A percentile compares a stretch with the other conserved stretches of the same genome.
Evolutionary conservation across 2,113 vertebrate genomes (phyloP).

Genomic region (Callocephalon fimbriatum): DNA sequence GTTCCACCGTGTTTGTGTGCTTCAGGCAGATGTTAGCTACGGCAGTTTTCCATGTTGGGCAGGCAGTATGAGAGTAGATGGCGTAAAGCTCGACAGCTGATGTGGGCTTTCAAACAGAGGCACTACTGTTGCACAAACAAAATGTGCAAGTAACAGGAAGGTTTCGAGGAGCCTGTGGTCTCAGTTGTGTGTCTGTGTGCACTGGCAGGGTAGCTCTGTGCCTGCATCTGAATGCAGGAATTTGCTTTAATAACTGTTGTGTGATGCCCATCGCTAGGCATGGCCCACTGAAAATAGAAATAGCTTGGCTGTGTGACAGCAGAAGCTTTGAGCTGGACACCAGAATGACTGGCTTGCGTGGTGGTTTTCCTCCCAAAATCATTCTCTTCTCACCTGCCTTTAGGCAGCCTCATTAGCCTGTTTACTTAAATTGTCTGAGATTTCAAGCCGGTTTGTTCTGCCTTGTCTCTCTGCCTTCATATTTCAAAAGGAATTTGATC

Average conservation of each 20-base stretch:
- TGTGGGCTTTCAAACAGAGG: background rate
- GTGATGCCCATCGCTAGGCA: constrained; percentile 34
- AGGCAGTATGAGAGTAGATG: background rate
- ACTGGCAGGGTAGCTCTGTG: background rate
- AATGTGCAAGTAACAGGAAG: background rate
- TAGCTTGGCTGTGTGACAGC: constrained; percentile 29
- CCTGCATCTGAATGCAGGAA: constrained; percentile 15
- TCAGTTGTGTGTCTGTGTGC: background rate
- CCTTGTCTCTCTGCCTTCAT: constrained; percentile 27
- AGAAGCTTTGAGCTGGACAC: constrained; percentile 10
- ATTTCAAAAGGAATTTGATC: constrained; percentile 51
- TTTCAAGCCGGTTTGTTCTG: constrained; percentile 30
- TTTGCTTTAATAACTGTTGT: constrained; percentile 39
- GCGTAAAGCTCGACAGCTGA: background rate
- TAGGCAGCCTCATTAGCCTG: constrained; percentile 2
- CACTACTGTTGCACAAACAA: background rate
- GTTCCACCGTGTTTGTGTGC: constrained; percentile 18
- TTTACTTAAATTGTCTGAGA: constrained; percentile 7
- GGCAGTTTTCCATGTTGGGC: background rate
- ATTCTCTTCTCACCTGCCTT: background rate
- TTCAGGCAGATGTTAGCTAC: constrained; percentile 38
- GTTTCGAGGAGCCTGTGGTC: background rate
- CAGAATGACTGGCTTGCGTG: background rate
- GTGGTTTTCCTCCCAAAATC: background rate
- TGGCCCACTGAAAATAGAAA: constrained; percentile 29